Base-by-base conservation (phyloP, 2,113 vertebrate genomes). In the Gymnogyps californianus region DNA sequence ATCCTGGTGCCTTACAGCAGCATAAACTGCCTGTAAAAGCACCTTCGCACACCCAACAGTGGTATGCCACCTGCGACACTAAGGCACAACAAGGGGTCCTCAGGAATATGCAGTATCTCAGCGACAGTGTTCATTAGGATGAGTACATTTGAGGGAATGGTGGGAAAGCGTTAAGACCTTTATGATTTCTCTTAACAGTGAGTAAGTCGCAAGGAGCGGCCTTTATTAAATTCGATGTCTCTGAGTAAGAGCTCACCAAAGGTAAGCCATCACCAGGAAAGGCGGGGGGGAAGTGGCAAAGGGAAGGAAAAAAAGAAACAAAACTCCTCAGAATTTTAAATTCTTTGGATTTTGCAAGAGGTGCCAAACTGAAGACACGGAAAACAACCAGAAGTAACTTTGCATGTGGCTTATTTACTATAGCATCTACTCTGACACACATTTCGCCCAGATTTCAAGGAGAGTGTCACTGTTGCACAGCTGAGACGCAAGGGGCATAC, bases 81-180 rank as follows among this genome's bases (percentile, higher is more conserved):
- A 24, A 19, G 24, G 44, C 59, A 49, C 34, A 13, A 18, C 36
- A 36, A 5, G 14, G 5, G 10, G 20, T 13, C 22, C 42, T 11
- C 1, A 4, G 32, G 32, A 57, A 38, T 13, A 14, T 0, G 9
- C 12, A 2, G 11, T 5, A 18, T 15, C 75, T 59, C 2, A 1
- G 71, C 0, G 0, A 46, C 47, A 13, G 16, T 4, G 18, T 21
- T 42, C 36, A 29, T 6, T 0, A 38, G 40, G 46, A 28, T 42
- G 34, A 65, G 51, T 4, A 74, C 10, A 4, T 31, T 38, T 1
- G 3, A 57, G 36, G 51, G 13, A 36, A 36, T 1, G 8, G 16
- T n/a, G 59, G 38, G 44, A 65, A 81, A 74, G 44, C 34, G 70
- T 11, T 51, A 59, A 76, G 44, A 61, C 31, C 24, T 70, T 89